Evolutionary conservation across 2,888 invertebrate genomes (phyloP).

Genomic region (Eretmocerus hayati): DNA sequence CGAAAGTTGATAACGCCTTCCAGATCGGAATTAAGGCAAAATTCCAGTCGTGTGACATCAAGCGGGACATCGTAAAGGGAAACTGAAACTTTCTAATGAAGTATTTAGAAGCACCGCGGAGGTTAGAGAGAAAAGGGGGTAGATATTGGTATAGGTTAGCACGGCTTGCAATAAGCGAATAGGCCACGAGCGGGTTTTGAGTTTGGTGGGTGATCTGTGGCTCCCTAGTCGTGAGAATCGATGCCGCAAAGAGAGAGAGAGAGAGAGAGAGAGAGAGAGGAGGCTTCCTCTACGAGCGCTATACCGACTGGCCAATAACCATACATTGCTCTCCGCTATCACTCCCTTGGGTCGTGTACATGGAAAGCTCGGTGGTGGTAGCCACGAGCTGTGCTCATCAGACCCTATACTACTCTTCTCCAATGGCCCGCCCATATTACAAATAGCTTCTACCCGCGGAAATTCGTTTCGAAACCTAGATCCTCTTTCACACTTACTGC

Average conservation of each 20-base stretch:
- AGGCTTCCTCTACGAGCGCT: too few species aligned
- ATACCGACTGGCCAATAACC: constrained; percentile 46
- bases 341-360: constrained; percentile 39
- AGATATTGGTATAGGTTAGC: too few species aligned
- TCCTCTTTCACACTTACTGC: too few species aligned
- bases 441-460: constrained; percentile 28
- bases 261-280: too few species aligned
- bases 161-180: too few species aligned
- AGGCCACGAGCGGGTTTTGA: too few species aligned
- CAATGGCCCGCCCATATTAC: constrained; percentile 37
- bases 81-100: constrained; percentile 41
- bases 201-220: constrained; percentile 44
- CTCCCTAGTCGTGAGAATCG: constrained; percentile 47
- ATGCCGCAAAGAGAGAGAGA: too few species aligned
- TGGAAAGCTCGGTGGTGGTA: neutral
- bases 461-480: too few species aligned
- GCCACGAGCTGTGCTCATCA: neutral
- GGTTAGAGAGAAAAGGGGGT: too few species aligned
- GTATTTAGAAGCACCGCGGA: too few species aligned
- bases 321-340: constrained; percentile 41
- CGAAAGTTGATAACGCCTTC: too few species aligned
- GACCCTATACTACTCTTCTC: neutral
- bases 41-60: neutral
- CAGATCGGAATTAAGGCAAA: too few species aligned
- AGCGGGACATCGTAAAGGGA: constrained; percentile 25